phyloP scores from a whole-genome alignment of 2,113 vertebrate genomes.

The Microcebus jonahi region DNA sequence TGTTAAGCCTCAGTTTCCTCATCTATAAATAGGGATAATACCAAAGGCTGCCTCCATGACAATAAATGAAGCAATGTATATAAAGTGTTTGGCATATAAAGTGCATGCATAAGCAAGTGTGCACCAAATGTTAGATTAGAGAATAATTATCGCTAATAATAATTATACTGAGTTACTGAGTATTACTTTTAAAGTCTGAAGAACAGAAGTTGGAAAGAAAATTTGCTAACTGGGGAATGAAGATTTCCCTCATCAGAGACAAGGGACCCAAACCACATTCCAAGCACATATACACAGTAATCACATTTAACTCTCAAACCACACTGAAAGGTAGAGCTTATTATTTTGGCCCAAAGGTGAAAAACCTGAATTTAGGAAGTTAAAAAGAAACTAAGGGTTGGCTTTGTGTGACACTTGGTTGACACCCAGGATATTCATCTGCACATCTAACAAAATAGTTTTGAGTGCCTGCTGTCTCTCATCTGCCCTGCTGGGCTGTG shows the following conservation, averaged over 20 bases:
- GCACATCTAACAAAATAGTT: neutral
- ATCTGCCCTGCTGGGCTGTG: accelerated
- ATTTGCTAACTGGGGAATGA: neutral
- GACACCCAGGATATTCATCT: neutral
- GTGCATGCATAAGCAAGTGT: neutral
- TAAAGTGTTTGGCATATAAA: neutral
- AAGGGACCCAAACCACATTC: neutral
- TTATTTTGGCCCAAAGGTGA: neutral
- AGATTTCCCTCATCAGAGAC: neutral
- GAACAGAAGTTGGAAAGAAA: neutral
- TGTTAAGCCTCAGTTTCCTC: neutral
- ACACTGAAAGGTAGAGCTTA: neutral
- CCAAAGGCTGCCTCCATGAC: neutral
- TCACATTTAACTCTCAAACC: neutral
- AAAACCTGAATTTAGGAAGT: neutral
- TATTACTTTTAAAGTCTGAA: neutral
- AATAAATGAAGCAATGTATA: neutral
- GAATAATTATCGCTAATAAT: neutral
- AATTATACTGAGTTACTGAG: neutral
- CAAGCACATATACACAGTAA: neutral
- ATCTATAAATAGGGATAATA: neutral
- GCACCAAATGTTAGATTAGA: neutral
- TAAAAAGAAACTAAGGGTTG: neutral
- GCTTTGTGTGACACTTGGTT: neutral
- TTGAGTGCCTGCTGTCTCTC: neutral